Conservation (phyloP, 2,113 vertebrate species). For the Speoplatyrhinus poulsoni region DNA sequence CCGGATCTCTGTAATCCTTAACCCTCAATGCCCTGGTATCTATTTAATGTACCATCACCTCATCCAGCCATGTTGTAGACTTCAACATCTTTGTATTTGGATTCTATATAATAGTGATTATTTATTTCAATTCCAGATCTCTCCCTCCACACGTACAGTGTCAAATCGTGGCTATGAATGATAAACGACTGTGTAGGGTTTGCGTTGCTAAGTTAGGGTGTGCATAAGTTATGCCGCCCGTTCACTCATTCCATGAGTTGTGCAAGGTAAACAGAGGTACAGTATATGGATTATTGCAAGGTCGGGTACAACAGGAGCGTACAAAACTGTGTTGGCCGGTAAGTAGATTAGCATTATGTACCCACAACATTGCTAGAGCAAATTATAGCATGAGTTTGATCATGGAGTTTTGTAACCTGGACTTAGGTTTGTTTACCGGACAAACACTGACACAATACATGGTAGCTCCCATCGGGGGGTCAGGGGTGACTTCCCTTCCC, state of each 20-base stretch:
- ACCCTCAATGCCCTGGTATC: background rate
- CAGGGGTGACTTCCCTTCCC: slow-evolving; percentile 5
- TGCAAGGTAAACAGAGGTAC: background rate
- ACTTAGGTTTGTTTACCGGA: slow-evolving; percentile 38
- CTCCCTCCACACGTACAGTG: slow-evolving; percentile 2
- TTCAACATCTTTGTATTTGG: slow-evolving; percentile 28
- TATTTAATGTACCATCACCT: no score
- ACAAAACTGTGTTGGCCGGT: background rate
- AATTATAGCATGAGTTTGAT: slow-evolving; percentile 21
- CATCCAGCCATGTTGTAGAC: slow-evolving; percentile 2
- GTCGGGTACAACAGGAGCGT: background rate
- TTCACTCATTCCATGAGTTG: no score
- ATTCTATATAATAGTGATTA: slow-evolving; percentile 35
- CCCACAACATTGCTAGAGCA: slow-evolving; percentile 12
- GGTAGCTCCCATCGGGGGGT: background rate
- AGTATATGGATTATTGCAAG: background rate
- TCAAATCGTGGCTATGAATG: background rate
- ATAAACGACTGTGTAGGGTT: slow-evolving; percentile 9
- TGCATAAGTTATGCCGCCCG: background rate
- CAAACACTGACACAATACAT: slow-evolving; percentile 25
- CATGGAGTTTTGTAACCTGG: slow-evolving; percentile 31
- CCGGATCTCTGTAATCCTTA: background rate
- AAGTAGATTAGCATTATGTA: slow-evolving; percentile 21
- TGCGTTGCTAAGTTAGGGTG: background rate
- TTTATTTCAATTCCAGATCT: slow-evolving; percentile 19